Conservation (phyloP, 2,888 invertebrate genomes). For the Scaeva pyrastri region DNA sequence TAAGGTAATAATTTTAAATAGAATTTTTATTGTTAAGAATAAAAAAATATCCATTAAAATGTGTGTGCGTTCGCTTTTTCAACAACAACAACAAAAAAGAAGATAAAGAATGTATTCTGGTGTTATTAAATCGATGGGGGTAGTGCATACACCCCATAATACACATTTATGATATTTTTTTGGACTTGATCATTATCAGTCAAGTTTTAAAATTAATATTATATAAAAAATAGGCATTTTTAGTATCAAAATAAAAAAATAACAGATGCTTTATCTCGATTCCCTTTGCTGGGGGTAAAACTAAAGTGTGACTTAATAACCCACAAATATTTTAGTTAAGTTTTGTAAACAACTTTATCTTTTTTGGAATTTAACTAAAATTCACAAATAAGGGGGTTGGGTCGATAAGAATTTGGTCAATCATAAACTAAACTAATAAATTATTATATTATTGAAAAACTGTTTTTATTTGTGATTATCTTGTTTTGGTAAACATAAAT, state of each 20-base stretch:
- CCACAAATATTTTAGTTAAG: neutral
- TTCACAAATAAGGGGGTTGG: neutral
- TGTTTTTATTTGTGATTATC: too few species aligned
- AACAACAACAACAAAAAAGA: neutral
- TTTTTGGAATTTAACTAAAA: neutral
- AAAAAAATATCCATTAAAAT: neutral
- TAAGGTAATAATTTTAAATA: too few species aligned
- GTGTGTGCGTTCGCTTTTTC: neutral
- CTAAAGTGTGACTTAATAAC: neutral
- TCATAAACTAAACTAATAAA: neutral
- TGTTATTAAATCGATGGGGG: constrained; percentile 1
- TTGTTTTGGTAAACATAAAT: too few species aligned
- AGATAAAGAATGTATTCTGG: neutral
- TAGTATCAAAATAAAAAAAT: neutral
- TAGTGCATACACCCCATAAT: neutral
- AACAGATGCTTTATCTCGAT: neutral
- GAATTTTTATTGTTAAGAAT: neutral
- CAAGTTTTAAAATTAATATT: neutral
- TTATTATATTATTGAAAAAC: neutral
- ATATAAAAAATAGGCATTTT: neutral
- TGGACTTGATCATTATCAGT: neutral
- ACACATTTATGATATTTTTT: neutral
- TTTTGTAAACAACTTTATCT: constrained; percentile 6
- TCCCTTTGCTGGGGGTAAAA: constrained; percentile 3
- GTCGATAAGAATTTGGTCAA: neutral